phyloP scores from a whole-genome alignment of 2,113 vertebrate genomes.

The Rhinoptilus africanus region DNA sequence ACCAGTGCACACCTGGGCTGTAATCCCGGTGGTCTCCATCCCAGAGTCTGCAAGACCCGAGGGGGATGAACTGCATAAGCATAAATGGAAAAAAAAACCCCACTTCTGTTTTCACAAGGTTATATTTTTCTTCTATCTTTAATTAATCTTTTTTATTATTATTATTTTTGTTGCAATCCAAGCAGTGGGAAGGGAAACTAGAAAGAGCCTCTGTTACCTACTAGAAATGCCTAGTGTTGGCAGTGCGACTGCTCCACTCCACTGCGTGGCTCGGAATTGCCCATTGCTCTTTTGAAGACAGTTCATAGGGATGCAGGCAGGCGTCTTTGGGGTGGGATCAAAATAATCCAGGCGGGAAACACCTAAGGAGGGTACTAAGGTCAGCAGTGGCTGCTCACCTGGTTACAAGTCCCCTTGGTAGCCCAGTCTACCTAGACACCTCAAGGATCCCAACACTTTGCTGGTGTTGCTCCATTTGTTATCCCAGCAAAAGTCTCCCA shows the following conservation, averaged over 20 bases:
- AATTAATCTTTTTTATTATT: neutral
- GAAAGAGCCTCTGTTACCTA: neutral
- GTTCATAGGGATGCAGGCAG: neutral
- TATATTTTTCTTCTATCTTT: neutral
- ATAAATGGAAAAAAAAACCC: neutral
- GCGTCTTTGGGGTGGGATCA: neutral
- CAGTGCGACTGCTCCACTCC: neutral
- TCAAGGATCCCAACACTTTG: neutral
- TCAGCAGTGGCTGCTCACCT: neutral
- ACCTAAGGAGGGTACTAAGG: neutral
- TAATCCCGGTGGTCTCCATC: neutral
- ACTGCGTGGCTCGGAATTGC: rapidly evolving
- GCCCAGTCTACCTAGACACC: neutral
- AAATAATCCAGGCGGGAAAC: rapidly evolving
- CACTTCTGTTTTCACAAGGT: neutral
- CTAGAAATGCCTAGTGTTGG: neutral
- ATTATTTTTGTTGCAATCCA: neutral
- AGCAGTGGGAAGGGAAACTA: neutral
- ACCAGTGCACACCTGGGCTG: neutral
- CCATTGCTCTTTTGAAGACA: neutral
- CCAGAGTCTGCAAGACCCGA: neutral
- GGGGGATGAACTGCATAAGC: neutral
- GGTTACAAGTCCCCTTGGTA: neutral
- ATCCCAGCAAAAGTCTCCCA: neutral
- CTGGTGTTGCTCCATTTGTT: neutral